Percentiles rank a stretch among this genome's conserved stretches.
Evolutionary conservation across 2,888 invertebrate genomes (phyloP).

Genomic region (Ennomos fuscantarius): DNA sequence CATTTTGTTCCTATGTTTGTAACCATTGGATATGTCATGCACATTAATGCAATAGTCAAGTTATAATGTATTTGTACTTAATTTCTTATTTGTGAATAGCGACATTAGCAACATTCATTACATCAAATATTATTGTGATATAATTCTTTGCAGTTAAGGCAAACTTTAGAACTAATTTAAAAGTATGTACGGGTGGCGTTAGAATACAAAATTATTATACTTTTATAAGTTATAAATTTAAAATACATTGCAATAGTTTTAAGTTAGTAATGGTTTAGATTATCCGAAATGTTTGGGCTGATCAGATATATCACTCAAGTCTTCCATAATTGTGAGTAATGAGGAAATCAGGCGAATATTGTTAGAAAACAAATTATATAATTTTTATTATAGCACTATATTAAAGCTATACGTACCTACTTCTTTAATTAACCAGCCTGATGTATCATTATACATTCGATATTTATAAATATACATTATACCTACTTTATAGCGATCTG

Average conservation of each 20-base stretch:
- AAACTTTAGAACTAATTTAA: slow-evolving; percentile 49
- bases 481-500: slow-evolving; percentile 45
- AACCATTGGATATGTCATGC: slow-evolving; percentile 63
- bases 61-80: slow-evolving; percentile 76
- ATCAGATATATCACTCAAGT: slow-evolving; percentile 61
- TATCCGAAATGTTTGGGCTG: slow-evolving; percentile 41
- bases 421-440: slow-evolving; percentile 46
- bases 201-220: slow-evolving; percentile 34
- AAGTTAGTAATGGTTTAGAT: slow-evolving; percentile 34
- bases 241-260: slow-evolving; percentile 29
- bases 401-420: slow-evolving; percentile 45
- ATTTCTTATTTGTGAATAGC: slow-evolving; percentile 57
- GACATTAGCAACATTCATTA: slow-evolving; percentile 60
- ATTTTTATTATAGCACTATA: slow-evolving; percentile 4
- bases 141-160: slow-evolving; percentile 65
- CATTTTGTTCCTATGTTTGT: slow-evolving; percentile 75
- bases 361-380: slow-evolving; percentile 17
- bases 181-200: slow-evolving; percentile 68
- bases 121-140: slow-evolving; percentile 77
- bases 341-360: slow-evolving; percentile 45
- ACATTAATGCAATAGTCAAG: slow-evolving; percentile 63
- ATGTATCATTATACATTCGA: slow-evolving; percentile 45
- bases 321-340: slow-evolving; percentile 62
- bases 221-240: slow-evolving; percentile 24
- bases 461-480: slow-evolving; percentile 35